Evolutionary conservation across 2,888 invertebrate genomes (phyloP).

Genomic region (Papilio protenor): DNA sequence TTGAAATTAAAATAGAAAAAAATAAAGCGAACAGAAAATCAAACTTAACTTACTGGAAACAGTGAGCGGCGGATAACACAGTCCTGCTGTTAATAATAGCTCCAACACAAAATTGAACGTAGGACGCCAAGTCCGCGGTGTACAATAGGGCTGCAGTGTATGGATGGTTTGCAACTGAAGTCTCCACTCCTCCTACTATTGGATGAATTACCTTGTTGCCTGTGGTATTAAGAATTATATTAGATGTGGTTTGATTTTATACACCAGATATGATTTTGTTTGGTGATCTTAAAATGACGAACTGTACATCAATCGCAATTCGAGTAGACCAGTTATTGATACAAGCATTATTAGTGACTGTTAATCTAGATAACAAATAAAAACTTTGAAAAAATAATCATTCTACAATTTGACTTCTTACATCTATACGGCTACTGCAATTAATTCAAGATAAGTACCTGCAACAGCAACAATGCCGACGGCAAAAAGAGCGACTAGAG

Average conservation of each 20-base stretch:
- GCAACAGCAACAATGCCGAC: constrained; percentile 13
- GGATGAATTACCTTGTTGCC: constrained; percentile 30
- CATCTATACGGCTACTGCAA: not conserved
- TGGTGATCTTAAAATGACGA: not conserved
- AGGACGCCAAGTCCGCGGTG: constrained; percentile 46
- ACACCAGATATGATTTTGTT: not conserved
- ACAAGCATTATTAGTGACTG: not conserved
- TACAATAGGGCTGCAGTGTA: constrained; percentile 46
- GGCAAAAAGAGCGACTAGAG: not conserved
- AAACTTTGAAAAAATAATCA: not conserved
- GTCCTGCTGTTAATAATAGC: constrained; percentile 51
- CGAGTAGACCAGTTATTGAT: not conserved
- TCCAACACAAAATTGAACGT: constrained; percentile 53
- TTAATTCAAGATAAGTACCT: not conserved
- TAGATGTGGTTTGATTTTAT: not conserved
- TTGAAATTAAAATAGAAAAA: not conserved
- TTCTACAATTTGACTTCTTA: not conserved
- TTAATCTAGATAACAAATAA: not conserved
- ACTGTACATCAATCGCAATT: not conserved
- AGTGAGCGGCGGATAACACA: constrained; percentile 55
- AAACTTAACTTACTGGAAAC: constrained; percentile 51
- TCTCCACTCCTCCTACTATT: constrained; percentile 51
- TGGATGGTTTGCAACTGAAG: constrained; percentile 49
- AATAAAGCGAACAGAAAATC: constrained; percentile 3
- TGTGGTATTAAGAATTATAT: constrained; percentile 27